Base-by-base conservation (phyloP, 2,113 vertebrate genomes). In the Arothron firmamentum region DNA sequence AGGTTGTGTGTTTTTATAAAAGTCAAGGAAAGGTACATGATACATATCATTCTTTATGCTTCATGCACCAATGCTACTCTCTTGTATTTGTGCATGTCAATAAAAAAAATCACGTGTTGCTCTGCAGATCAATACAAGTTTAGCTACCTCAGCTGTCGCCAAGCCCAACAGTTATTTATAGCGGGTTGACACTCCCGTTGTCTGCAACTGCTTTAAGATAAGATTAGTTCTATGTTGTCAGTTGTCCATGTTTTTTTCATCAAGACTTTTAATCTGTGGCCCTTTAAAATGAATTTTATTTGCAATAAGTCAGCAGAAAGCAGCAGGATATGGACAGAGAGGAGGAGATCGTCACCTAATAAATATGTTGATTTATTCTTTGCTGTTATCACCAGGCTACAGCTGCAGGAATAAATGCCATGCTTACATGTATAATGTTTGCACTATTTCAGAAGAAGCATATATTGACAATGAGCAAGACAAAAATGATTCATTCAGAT, bases 121-220 rank as follows among this genome's bases (percentile, higher is more conserved):
- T 52, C 14, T 2, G 28, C 59, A 0, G 53, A 79, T 89, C 79
- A 52, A 89, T 86, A 61, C 10, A 1, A 1, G 38, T 64, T 59
- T 63, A 64, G 84, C 84, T 38, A 54, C 62, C 79, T 87, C 85
- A 84, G 84, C 82, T 48, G 60, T 83, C 69, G 66, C 72, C 61
- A 56, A 73, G 70, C 68, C 4, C 49, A 16, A 49, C 50, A 20
- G 64, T 15, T 19, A 70, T 84, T 70, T 28, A 38, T 74, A 52
- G 59, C 15, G 19, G 38, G 25, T 60, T 52, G 73, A 70, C 49
- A 38, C 71, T 60, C 50, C 41, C 6, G 11, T 51, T 53, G 73
- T 82, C 76, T 72, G 75, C 70, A 56, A 67, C 56, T 48, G 72
- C 69, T 72, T 79, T 67, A 85, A 70, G 59, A 67, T 48, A 51